Conservation (phyloP, 2,113 vertebrate genomes). For the Solenodon paradoxus region DNA sequence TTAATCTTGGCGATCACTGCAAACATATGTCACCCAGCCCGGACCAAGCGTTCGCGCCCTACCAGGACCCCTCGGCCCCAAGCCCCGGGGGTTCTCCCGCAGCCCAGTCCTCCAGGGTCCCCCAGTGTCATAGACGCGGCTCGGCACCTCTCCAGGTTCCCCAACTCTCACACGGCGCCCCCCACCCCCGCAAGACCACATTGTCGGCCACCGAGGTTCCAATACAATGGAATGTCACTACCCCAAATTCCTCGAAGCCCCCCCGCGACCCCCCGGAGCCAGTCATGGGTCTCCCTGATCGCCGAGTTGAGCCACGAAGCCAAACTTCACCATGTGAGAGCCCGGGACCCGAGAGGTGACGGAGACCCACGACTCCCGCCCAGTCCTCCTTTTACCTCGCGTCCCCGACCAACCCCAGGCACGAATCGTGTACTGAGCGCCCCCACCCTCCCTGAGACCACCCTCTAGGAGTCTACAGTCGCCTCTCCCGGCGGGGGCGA, state of each 20-base stretch:
- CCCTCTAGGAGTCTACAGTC: not conserved
- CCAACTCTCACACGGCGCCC: not conserved
- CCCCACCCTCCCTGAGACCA: not conserved
- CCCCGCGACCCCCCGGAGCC: not conserved
- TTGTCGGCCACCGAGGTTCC: slow-evolving; percentile 10
- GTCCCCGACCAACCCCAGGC: not conserved
- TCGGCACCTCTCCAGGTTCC: not conserved
- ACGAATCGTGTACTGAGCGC: not conserved
- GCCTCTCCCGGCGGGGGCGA: not conserved
- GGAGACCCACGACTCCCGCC: slow-evolving; percentile 28
- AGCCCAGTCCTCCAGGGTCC: not conserved
- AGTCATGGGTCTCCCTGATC: not conserved
- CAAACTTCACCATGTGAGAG: slow-evolving; percentile 67
- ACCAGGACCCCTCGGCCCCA: not conserved
- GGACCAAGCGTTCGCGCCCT: not conserved
- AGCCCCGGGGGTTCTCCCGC: not conserved
- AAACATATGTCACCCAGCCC: slow-evolving; percentile 74
- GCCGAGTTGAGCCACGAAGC: slow-evolving; percentile 30
- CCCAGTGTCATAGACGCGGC: not conserved
- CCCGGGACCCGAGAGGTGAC: not conserved
- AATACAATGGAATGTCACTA: slow-evolving; percentile 73
- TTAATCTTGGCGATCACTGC: slow-evolving; percentile 1
- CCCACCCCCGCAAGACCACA: slow-evolving; percentile 28
- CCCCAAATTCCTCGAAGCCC: not conserved
- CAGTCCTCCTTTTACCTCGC: not conserved